Evolutionary conservation across 2,888 invertebrate species (phyloP).

Genomic region (Belgica antarctica): DNA sequence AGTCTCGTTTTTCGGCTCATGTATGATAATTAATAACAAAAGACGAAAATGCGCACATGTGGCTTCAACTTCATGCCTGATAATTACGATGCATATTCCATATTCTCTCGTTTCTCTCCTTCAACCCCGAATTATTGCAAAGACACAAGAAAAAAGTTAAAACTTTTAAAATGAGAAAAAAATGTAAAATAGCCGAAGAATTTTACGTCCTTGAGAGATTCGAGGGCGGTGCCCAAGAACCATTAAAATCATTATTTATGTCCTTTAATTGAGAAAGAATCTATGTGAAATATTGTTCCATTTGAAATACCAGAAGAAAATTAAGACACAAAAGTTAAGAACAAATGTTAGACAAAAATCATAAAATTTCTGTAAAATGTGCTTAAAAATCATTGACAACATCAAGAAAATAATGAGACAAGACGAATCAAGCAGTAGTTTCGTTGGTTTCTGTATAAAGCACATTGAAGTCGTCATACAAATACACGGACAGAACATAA

Average conservation of each 20-base stretch:
- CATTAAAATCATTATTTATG: conserved; percentile 3
- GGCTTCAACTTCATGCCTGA: conserved; percentile 36
- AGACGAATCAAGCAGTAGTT: neutral
- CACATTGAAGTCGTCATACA: conserved; percentile 5
- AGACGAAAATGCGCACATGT: conserved; percentile 40
- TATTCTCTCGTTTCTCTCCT: neutral
- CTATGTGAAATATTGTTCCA: neutral
- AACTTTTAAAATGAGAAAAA: conserved; percentile 15
- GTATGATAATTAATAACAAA: neutral
- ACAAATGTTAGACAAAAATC: neutral
- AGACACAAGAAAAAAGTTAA: neutral
- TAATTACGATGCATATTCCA: conserved; percentile 33
- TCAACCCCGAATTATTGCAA: neutral
- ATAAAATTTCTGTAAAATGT: conserved; percentile 27
- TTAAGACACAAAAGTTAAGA: neutral
- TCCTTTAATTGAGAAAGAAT: neutral
- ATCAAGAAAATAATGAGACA: conserved; percentile 6
- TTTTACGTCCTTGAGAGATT: neutral
- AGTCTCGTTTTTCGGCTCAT: neutral
- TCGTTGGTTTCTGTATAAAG: neutral
- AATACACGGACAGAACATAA: conserved; percentile 4
- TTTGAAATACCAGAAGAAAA: neutral
- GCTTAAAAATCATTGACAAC: conserved; percentile 5
- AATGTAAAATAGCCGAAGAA: neutral
- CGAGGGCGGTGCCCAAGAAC: too few species aligned